Evolutionary conservation across 1,140 invertebrate genomes (phyloP), one percentile per base, ranked within the genome.

Genomic region (Bombus confusus): DNA sequence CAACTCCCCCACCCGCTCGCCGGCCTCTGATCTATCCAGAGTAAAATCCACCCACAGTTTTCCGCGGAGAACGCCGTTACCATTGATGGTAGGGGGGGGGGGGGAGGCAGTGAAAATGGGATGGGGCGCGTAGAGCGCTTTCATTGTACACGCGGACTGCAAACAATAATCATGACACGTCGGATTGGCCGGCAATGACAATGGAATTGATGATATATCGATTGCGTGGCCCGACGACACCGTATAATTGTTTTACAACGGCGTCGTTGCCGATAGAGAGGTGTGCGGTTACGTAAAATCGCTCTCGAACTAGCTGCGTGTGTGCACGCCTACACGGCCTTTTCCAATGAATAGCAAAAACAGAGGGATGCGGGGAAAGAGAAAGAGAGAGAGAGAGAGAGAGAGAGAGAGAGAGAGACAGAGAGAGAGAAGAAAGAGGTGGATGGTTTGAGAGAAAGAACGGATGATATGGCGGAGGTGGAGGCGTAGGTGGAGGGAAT

Each of bases 151-250:
- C 86, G 86, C 87, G 89, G 87, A 85, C 88, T 92, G 92, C 91
- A 92, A 93, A 93, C 92, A 93, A 93, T 93, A 93, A 93, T 93
- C 92, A 93, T 93, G 92, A 93, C 91, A 93, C 91, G 92, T 85
- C 78, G 90, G 91, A 93, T 92, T 92, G 91, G 89, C 90, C 90
- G 88, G 91, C 91, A 93, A 93, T 93, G 92, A 93, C 92, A 93
- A 93, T 93, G 91, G 91, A 93, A 93, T 93, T 92, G 91, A 93
- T 92, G 92, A 93, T 93, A 92, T 93, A 93, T 93, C 90, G 92
- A 92, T 91, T 92, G 85, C 86, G 83, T 85, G 84, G 89, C 86
- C 79, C 88, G 85, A 90, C 90, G 90, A 92, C 88, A 92, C 88
- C 92, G 92, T 92, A 93, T 93, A 93, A 93, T 93, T 93, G 92